These are phyloP conservation scores for Dynastes maya DNA, from an alignment of 2,888 invertebrate species.

Conservation along the genomic window DNA sequence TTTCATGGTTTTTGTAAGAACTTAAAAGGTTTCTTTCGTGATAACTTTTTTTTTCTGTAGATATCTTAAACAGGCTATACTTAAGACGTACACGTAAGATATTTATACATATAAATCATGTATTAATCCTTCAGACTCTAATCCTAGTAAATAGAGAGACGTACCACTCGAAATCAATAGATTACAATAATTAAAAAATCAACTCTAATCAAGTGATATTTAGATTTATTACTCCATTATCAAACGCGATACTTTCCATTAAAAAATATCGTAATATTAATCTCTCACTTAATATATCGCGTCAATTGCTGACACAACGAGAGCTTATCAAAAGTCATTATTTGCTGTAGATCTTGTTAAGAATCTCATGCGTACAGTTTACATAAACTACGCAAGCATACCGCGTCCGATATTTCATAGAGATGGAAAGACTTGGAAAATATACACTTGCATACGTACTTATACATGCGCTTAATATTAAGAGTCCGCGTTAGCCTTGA, in stretches of 20 bases:
- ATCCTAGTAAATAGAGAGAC: no score
- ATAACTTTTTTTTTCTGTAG: no score
- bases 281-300: no score
- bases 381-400: background rate
- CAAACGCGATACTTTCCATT: background rate
- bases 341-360: background rate
- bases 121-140: no score
- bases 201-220: slow-evolving; percentile 5
- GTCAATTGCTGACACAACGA: background rate
- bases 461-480: background rate
- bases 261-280: background rate
- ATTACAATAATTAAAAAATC: slow-evolving; percentile 1
- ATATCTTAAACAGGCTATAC: no score
- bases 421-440: background rate
- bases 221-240: slow-evolving; percentile 9
- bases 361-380: background rate
- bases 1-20: no score
- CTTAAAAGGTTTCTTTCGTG: no score
- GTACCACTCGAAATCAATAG: background rate
- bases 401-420: background rate
- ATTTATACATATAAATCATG: no score
- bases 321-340: background rate
- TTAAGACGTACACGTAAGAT: no score
- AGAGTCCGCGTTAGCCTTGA: slow-evolving; percentile 16
- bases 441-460: background rate